Percentiles rank a stretch among this genome's conserved stretches.
These are phyloP conservation scores for Actinemys pallida DNA, from an alignment of 2,113 vertebrate species.

Conservation along the genomic window DNA sequence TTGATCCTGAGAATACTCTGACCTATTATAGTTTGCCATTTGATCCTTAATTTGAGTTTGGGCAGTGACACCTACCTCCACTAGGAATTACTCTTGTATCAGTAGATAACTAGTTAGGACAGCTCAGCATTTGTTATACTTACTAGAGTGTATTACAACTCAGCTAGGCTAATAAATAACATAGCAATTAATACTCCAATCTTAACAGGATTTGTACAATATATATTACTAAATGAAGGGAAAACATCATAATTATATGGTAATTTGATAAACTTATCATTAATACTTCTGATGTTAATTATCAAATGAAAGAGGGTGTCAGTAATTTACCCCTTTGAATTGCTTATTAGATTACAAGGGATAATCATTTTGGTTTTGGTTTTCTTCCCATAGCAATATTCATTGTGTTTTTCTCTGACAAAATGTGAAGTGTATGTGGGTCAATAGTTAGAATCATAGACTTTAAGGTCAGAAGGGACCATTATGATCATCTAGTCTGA, in stretches of 20 bases:
- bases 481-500: no score
- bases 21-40: not conserved
- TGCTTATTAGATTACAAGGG: slow-evolving; percentile 33
- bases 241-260: slow-evolving; percentile 60
- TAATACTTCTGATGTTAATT: slow-evolving; percentile 71
- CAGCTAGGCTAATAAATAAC: slow-evolving; percentile 21
- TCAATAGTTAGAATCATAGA: slow-evolving; percentile 2
- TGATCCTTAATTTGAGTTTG: slow-evolving; percentile 51
- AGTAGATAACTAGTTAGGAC: not conserved
- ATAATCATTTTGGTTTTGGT: slow-evolving; percentile 44
- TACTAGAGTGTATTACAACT: not conserved
- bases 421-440: slow-evolving; percentile 23
- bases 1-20: not conserved
- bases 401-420: slow-evolving; percentile 46
- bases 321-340: slow-evolving; percentile 55
- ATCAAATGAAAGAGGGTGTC: slow-evolving; percentile 63
- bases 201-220: slow-evolving; percentile 52
- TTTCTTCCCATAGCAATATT: slow-evolving; percentile 28
- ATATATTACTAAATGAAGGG: slow-evolving; percentile 40
- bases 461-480: no score
- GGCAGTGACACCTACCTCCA: slow-evolving; percentile 18
- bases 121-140: not conserved
- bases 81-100: not conserved
- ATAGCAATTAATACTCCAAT: slow-evolving; percentile 53
- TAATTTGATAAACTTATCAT: slow-evolving; percentile 64